Percentiles rank a stretch among this genome's conserved stretches.
Evolutionary conservation across 2,113 vertebrate genomes (phyloP).

Genomic region (Anser cygnoides): DNA sequence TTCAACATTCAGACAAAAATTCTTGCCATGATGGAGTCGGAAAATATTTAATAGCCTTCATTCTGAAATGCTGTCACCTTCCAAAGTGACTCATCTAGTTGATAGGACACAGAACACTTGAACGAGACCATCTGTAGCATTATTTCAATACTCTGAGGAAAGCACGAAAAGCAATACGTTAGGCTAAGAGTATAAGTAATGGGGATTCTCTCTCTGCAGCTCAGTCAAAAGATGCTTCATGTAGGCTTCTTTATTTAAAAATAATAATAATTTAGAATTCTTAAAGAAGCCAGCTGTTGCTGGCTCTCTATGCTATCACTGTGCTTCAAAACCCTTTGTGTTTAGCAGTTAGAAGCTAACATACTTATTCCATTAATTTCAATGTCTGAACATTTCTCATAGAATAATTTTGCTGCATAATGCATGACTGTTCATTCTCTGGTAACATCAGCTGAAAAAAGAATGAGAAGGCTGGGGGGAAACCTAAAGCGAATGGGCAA

Average conservation of each 20-base stretch:
- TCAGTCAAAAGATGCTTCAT: neutral
- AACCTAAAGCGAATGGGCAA: neutral
- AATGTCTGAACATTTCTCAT: constrained; percentile 13
- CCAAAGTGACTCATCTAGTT: neutral
- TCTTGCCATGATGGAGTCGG: neutral
- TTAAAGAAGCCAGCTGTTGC: constrained; percentile 52
- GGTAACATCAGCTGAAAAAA: neutral
- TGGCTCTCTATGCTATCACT: neutral
- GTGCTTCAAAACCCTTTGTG: constrained; percentile 23
- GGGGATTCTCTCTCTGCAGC: constrained; percentile 29
- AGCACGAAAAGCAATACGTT: constrained; percentile 39
- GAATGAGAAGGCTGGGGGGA: neutral
- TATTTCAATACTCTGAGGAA: neutral
- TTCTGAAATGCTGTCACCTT: neutral
- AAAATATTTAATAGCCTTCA: neutral
- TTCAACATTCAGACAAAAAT: neutral
- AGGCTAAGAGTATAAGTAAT: neutral
- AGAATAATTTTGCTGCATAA: constrained; percentile 37
- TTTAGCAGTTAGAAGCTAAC: constrained; percentile 38
- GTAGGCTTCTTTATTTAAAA: constrained; percentile 21
- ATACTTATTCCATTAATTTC: constrained; percentile 56
- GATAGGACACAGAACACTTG: neutral
- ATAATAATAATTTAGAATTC: constrained; percentile 1
- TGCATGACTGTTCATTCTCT: neutral
- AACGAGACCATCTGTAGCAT: constrained; percentile 39